Base-by-base conservation (phyloP, 1,140 invertebrate genomes). In the Microplitis demolitor region DNA sequence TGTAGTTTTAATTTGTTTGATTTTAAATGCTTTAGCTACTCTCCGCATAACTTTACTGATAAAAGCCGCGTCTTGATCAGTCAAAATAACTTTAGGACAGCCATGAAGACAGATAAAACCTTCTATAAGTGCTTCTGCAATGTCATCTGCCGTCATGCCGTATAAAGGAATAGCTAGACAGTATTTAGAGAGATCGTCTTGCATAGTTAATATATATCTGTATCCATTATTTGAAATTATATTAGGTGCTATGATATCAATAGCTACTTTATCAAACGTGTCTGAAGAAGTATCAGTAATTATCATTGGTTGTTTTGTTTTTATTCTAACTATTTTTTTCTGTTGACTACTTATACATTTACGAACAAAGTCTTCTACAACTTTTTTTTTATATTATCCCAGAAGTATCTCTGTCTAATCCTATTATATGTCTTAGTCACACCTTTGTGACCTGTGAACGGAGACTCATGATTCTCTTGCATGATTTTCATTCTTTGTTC, bases 141-240 rank as follows among this genome's bases (percentile, higher is more conserved):
- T 67, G 33, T 73, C 72, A 67, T 71, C 56, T 9, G 78, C 73
- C 35, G 72, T 73, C 33, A 74, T 67, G 72, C 75, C 67, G 6
- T 50, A 54, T 8, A 83, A 3, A n/a, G 78, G 62, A 11, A 71
- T 54, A 1, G 79, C 76, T 16, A 66, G 39, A 8, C 66, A 72
- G 69, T 76, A 83, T 75, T 83, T 83, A 2, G 78, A 75, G 33
- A 83, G 56, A 63, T 78, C 71, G 71, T 81, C 79, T 75, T 82
- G 78, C n/a, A 78, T 71, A 5, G 75, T 74, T 50, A 76, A 24
- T 1, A 74, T 61, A 51, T 78, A 71, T 62, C 33, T 66, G 68
- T 72, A 37, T 9, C 73, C 75, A 39, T 68, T 54, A 24, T 68
- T 9, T 5, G 77, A 70, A 39, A 54, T 70, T 3, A 8, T 16